phyloP scores from a whole-genome alignment of 2,113 vertebrate genomes.

The Bos javanicus region DNA sequence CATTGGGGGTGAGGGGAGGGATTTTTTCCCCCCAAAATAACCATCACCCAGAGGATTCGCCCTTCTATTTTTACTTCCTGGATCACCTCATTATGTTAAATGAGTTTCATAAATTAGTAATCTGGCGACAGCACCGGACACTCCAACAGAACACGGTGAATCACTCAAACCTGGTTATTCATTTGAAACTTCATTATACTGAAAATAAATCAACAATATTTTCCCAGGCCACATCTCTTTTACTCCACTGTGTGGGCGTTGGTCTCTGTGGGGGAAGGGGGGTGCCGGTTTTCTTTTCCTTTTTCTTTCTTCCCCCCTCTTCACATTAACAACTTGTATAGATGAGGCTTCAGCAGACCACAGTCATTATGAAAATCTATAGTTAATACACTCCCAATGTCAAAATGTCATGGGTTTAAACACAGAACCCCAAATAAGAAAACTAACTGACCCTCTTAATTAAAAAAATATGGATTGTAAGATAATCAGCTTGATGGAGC shows the following conservation, averaged over 20 bases:
- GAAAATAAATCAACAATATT: slow-evolving; percentile 85
- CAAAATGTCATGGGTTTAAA: slow-evolving; percentile 90
- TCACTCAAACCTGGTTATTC: slow-evolving; percentile 79
- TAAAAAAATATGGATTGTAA: slow-evolving; percentile 89
- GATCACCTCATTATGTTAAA: slow-evolving; percentile 82
- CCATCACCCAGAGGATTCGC: slow-evolving; percentile 57
- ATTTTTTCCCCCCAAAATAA: neutral
- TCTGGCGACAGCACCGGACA: slow-evolving; percentile 81
- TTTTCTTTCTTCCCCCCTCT: slow-evolving; percentile 60
- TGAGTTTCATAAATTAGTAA: slow-evolving; percentile 87
- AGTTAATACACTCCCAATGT: slow-evolving; percentile 94
- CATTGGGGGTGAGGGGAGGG: neutral
- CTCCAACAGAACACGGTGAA: slow-evolving; percentile 81
- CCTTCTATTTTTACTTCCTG: slow-evolving; percentile 82
- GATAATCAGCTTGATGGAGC: slow-evolving; percentile 81
- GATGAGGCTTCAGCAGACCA: slow-evolving; percentile 82
- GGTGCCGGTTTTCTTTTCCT: slow-evolving; percentile 56
- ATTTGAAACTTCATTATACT: slow-evolving; percentile 85
- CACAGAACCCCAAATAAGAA: slow-evolving; percentile 88
- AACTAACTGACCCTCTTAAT: slow-evolving; percentile 87
- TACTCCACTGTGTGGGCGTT: slow-evolving; percentile 54
- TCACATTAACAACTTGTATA: slow-evolving; percentile 78
- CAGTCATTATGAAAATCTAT: slow-evolving; percentile 93
- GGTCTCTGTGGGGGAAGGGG: slow-evolving; percentile 32
- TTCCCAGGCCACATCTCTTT: slow-evolving; percentile 77